phyloP scores from a whole-genome alignment of 2,113 vertebrate species.

The Grus americana region DNA sequence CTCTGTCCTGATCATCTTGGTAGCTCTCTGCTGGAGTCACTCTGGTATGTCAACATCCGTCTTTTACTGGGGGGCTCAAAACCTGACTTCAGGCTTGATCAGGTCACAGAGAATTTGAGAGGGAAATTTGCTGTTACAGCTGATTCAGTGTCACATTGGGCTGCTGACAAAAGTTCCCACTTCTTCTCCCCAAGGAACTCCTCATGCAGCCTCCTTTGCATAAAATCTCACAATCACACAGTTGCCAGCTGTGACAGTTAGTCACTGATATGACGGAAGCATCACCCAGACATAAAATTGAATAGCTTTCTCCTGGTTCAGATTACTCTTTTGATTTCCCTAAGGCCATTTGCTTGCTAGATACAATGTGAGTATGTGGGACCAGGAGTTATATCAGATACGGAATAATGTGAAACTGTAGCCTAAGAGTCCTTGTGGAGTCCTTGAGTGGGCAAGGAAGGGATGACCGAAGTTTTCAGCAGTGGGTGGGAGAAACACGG shows the following conservation, averaged over 20 bases:
- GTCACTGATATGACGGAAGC: neutral
- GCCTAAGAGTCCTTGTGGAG: neutral
- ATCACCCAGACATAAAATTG: neutral
- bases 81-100: neutral
- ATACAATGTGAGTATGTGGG: too few relatives aligned
- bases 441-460: neutral
- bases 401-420: neutral
- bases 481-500: neutral
- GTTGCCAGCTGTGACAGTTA: neutral
- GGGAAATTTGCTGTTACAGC: neutral
- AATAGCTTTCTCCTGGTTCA: neutral
- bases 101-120: neutral
- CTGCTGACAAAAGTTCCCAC: neutral
- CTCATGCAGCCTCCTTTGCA: neutral
- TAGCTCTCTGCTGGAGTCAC: neutral
- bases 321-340: neutral
- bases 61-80: neutral
- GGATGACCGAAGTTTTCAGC: neutral
- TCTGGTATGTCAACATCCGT: fast-evolving
- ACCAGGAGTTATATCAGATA: neutral
- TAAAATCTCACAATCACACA: neutral
- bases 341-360: neutral
- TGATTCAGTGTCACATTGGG: neutral
- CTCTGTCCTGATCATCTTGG: neutral
- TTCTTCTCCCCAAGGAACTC: neutral